phyloP scores from a whole-genome alignment of 2,113 vertebrate species.

The Stegastes partitus region DNA sequence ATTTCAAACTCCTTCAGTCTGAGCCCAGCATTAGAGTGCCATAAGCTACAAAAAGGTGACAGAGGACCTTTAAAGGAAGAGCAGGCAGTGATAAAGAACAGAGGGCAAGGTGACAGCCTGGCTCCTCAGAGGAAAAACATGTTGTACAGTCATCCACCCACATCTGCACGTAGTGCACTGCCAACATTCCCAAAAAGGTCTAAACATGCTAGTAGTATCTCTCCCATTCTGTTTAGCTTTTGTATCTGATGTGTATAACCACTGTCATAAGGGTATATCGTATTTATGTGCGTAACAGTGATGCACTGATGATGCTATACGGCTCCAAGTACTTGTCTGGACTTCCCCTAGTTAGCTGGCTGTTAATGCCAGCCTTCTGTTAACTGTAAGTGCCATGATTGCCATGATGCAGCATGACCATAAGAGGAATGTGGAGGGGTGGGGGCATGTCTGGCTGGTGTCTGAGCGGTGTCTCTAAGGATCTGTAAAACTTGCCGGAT shows the following conservation, averaged over 20 bases:
- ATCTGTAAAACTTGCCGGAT: constrained; percentile 43
- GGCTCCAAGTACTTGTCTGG: constrained; percentile 18
- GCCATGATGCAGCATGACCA: constrained; percentile 25
- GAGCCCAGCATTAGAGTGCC: background rate
- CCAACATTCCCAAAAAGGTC: constrained; percentile 22
- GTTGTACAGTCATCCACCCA: constrained; percentile 4
- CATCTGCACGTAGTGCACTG: background rate
- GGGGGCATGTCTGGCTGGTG: constrained; percentile 50
- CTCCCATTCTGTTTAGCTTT: background rate
- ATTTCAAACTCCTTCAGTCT: too few species aligned
- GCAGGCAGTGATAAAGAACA: constrained; percentile 9
- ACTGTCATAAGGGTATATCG: background rate
- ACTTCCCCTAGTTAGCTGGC: constrained; percentile 11
- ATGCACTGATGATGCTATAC: constrained; percentile 23
- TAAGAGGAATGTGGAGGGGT: constrained; percentile 56
- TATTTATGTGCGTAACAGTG: background rate
- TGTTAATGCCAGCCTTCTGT: constrained; percentile 24
- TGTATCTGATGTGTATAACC: background rate
- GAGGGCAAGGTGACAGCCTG: background rate
- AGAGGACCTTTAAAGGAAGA: constrained; percentile 42
- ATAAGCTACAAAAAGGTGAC: constrained; percentile 3
- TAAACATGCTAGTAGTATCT: background rate
- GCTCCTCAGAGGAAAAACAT: background rate
- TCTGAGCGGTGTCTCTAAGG: constrained; percentile 42
- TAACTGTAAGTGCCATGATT: constrained; percentile 29